Evolutionary conservation across 2,888 invertebrate genomes (phyloP), one percentile per base, ranked within the genome.

Genomic region (Philhelius pedissequus): DNA sequence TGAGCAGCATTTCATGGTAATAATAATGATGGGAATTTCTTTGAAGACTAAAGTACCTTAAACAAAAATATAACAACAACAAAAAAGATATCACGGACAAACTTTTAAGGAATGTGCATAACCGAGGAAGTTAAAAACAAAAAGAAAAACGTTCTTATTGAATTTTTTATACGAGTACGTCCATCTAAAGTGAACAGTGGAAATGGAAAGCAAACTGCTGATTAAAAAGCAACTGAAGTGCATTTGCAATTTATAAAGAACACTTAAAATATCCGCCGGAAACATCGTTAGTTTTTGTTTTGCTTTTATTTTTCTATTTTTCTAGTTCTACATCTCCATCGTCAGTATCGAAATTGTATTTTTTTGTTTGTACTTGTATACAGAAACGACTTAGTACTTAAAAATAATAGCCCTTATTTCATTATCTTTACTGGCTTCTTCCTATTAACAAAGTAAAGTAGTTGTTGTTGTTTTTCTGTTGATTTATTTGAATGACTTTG

Each of bases 81-180:
- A 68, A 68, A 60, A n/a, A n/a, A n/a, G n/a, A 40, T 50, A 58
- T 22, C 8, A 60, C 5, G n/a, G 56, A 38, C 48, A 60, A 50
- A 43, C 43, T 62, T 60, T 25, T 5, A 40, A 58, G 20, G n/a
- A 32, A 58, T 30, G 20, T 56, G 40, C 25, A 54, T 18, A 54
- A 22, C 22, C 6, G 18, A 18, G 6, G 18, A 13, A n/a, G n/a
- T n/a, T n/a, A n/a, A 11, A 2, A 13, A 5, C 5, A 54, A 13
- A 20, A 32, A 32, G 35, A 20, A 18, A 32, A 48, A 40, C 30
- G 20, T 77, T 35, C 58, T 69, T 71, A 64, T 78, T 78, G 77
- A 78, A 77, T 71, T 64, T 78, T 71, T 30, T 58, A 71, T 48
- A n/a, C n/a, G n/a, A n/a, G 11, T 18, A n/a, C n/a, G 52, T 38